A percentile compares a stretch with the other conserved stretches of the same genome.
Conservation (phyloP, 2,888 invertebrate species). For the Drosophila longiperda region DNA sequence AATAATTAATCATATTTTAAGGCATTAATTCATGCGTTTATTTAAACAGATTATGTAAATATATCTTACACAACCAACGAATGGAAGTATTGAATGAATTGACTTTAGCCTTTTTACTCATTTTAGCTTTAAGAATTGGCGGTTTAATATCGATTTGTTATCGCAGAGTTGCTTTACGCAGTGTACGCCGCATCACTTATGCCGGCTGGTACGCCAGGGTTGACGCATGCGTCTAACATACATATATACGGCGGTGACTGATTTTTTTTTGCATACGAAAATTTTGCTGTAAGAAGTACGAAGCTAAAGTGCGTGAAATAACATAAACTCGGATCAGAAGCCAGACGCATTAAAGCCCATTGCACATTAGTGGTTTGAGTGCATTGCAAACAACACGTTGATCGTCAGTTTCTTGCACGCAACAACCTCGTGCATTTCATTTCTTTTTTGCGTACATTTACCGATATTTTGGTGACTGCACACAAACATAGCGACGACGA, state of each 20-base stretch:
- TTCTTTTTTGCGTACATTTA: conserved; percentile 69
- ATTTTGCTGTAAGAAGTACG: conserved; percentile 51
- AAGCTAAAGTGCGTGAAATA: conserved; percentile 59
- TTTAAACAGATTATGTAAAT: not conserved
- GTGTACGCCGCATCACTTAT: conserved; percentile 3
- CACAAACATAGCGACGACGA: conserved; percentile 33
- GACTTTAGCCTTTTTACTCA: not conserved
- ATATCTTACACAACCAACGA: not conserved
- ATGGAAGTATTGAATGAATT: not conserved
- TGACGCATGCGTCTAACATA: conserved; percentile 53
- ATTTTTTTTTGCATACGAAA: conserved; percentile 67
- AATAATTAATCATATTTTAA: not conserved
- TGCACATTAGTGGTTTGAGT: conserved; percentile 39
- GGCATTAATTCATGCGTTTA: not conserved
- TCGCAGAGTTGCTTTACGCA: conserved; percentile 7
- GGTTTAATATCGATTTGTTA: not conserved
- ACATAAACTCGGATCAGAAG: conserved; percentile 41
- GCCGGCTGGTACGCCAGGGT: conserved; percentile 46
- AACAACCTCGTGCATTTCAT: conserved; percentile 45
- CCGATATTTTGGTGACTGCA: conserved; percentile 70
- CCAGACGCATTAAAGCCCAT: conserved; percentile 29
- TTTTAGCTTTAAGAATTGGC: not conserved
- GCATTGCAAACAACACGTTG: conserved; percentile 66
- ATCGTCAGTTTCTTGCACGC: conserved; percentile 65
- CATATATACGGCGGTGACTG: conserved; percentile 50